Conservation (phyloP, 2,888 invertebrate genomes). For the Chrysotoxum bicinctum region DNA sequence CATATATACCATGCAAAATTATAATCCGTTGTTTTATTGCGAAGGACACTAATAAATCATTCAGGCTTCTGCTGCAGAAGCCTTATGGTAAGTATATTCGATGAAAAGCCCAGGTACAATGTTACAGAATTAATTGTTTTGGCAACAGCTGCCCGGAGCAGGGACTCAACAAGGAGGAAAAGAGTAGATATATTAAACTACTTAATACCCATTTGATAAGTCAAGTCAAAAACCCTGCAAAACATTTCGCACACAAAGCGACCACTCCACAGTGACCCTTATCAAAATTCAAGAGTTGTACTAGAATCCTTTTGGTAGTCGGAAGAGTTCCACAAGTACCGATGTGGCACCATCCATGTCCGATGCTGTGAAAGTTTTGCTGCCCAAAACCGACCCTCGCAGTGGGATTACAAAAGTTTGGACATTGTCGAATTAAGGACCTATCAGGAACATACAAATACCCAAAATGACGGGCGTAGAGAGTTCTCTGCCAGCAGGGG, state of each 20-base stretch:
- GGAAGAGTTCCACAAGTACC: conserved; percentile 21
- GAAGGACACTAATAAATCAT: not conserved
- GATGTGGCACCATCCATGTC: conserved; percentile 18
- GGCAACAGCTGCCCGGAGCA: conserved; percentile 62
- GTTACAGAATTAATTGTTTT: conserved; percentile 33
- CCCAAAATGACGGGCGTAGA: conserved; percentile 68
- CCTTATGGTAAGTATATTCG: conserved; percentile 2
- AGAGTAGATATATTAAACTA: conserved; percentile 56
- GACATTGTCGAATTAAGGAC: conserved; percentile 73
- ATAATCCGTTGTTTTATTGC: conserved; percentile 37
- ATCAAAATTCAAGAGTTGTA: conserved; percentile 71
- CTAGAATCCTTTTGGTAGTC: conserved; percentile 52
- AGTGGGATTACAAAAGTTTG: conserved; percentile 69
- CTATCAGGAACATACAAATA: conserved; percentile 71
- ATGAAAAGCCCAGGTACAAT: conserved; percentile 2
- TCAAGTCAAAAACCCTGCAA: conserved; percentile 68
- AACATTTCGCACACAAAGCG: conserved; percentile 65
- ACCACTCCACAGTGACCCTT: conserved; percentile 65
- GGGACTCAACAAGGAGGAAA: conserved; percentile 27
- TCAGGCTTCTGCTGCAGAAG: not conserved
- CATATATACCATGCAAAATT: conserved; percentile 73
- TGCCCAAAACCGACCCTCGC: conserved; percentile 7
- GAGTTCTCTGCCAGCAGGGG: conserved; percentile 41
- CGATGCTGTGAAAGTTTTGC: conserved; percentile 2
- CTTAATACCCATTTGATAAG: conserved; percentile 71